These are phyloP conservation scores for Chionomys nivalis DNA, from an alignment of 2,113 vertebrate species.

Conservation along the genomic window DNA sequence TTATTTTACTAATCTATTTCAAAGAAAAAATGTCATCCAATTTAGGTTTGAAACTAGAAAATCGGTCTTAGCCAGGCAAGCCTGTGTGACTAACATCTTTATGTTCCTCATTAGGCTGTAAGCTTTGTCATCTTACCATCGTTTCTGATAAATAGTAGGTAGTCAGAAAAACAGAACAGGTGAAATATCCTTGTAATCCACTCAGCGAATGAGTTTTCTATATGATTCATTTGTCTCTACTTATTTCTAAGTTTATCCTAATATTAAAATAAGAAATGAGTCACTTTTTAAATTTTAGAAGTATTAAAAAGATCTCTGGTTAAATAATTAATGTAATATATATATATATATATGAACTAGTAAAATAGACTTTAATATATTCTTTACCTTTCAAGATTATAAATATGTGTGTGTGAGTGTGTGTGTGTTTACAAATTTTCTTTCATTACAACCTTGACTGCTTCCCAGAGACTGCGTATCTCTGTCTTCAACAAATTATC, in stretches of 20 bases:
- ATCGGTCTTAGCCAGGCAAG: neutral
- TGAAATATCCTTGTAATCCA: neutral
- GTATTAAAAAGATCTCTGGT: neutral
- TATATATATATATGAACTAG: neutral
- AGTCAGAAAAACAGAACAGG: neutral
- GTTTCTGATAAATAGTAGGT: neutral
- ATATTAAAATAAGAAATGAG: neutral
- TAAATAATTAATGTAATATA: neutral
- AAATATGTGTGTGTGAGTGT: neutral
- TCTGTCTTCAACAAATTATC: slow-evolving; percentile 3
- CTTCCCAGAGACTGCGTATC: neutral
- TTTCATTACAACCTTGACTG: neutral
- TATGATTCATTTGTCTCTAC: neutral
- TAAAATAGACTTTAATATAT: neutral
- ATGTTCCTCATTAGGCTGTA: neutral
- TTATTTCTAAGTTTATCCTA: slow-evolving; percentile 23
- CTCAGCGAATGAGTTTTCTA: neutral
- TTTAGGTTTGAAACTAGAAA: neutral
- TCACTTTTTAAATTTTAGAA: slow-evolving; percentile 23
- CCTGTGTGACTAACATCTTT: neutral
- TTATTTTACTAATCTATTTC: neutral
- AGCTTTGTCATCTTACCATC: neutral
- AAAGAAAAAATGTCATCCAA: neutral
- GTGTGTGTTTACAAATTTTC: neutral
- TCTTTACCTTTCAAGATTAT: neutral